A percentile compares a stretch with the other conserved stretches of the same genome.
phyloP scores from a whole-genome alignment of 2,113 vertebrate species.

The Amazona guildingii region DNA sequence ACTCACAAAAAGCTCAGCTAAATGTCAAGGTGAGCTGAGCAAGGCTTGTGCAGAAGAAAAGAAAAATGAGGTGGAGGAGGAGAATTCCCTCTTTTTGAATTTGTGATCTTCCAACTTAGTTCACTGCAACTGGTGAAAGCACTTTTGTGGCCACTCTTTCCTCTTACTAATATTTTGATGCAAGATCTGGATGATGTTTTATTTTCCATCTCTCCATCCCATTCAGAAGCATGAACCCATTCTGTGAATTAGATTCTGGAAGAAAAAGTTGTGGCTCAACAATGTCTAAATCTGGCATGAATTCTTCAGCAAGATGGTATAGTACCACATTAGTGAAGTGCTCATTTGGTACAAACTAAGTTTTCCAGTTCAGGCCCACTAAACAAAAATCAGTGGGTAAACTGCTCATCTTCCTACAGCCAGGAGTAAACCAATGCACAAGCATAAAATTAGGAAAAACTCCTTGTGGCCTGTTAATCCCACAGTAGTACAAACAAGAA shows the following conservation, averaged over 20 bases:
- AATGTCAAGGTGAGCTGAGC: not conserved
- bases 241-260: not conserved
- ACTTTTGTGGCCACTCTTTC: not conserved
- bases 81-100: not conserved
- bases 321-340: not conserved
- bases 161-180: not conserved
- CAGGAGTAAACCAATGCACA: not conserved
- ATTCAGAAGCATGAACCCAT: not conserved
- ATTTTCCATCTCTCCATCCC: not conserved
- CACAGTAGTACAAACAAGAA: not conserved
- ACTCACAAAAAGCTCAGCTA: not conserved
- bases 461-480: not conserved
- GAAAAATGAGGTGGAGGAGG: not conserved
- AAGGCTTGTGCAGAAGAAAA: not conserved
- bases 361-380: not conserved
- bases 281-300: not conserved
- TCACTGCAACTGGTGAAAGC: not conserved
- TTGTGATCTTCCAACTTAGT: not conserved
- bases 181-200: not conserved
- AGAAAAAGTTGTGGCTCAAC: not conserved
- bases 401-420: not conserved
- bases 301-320: not conserved
- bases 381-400: not conserved
- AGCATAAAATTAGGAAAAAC: not conserved
- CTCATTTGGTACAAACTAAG: not conserved